Base-by-base conservation (phyloP, 2,113 vertebrate species). In the Paracanthobrama guichenoti region DNA sequence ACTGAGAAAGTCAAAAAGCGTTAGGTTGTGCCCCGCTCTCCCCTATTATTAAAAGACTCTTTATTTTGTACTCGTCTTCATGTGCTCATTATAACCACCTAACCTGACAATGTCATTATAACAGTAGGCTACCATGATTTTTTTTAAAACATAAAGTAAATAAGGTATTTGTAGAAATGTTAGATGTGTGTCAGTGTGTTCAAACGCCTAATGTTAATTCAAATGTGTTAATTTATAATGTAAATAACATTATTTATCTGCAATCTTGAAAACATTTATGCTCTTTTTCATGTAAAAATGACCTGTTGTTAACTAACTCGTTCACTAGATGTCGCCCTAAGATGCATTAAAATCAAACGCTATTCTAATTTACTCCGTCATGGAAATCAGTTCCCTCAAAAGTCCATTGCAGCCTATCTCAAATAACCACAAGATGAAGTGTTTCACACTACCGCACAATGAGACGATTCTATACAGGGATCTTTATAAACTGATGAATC, bases 261-360 rank as follows among this genome's bases (percentile, higher is more conserved):
- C 3, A 64, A 26, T 62, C 11, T 26, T 5, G 24, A n/a, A 26
- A 26, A 62, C 13, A 26, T 62, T 62, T 7, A 39, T 6, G 13
- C 6, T 22, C 5, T 73, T 0, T 26, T 26, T 72, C 16, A 42
- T 12, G 11, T 44, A 16, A 8, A 16, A 20, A 74, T 26, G 8
- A 2, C 46, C 3, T 74, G 14, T 22, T 26, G 50, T 75, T 39
- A 13, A n/a, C 20, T 14, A 6, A 39, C 2, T 39, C 53, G 14
- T 59, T 42, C 75, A 59, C 75, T 60, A 78, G 75, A 60, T 78
- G 75, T 42, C 75, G 7, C 75, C 57, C 39, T 78, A 42, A 42
- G 3, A 22, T 78, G n/a, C 3, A 10, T 78, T 14, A 59, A n/a
- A 42, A n/a, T 77, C 31, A 31, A 53, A 53, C 9, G 26, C 35